phyloP scores from a whole-genome alignment of 1,140 invertebrate genomes.

The Leptinotarsa undecemlineata region DNA sequence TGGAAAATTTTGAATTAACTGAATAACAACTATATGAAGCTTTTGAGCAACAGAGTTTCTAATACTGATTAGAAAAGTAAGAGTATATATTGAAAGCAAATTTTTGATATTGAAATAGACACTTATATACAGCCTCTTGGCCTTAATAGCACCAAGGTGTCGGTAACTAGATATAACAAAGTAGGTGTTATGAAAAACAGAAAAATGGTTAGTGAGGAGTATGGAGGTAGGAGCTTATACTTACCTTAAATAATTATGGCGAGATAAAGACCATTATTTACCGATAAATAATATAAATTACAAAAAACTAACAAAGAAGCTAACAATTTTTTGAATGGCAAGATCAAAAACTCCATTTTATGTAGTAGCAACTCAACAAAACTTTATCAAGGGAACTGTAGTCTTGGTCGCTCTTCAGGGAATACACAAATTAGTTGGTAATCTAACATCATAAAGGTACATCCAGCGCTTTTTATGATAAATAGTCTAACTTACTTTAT shows the following conservation, averaged over 20 bases:
- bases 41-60: background rate
- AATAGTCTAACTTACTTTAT: background rate
- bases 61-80: background rate
- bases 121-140: background rate
- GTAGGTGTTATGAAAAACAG: slow-evolving; percentile 7
- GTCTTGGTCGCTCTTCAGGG: slow-evolving; percentile 6
- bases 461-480: background rate
- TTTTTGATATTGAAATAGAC: background rate
- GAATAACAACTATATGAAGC: background rate
- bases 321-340: slow-evolving; percentile 41
- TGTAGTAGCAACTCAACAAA: slow-evolving; percentile 5
- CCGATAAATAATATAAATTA: slow-evolving; percentile 44
- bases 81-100: background rate
- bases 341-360: slow-evolving; percentile 38
- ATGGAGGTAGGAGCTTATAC: slow-evolving; percentile 31
- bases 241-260: slow-evolving; percentile 45
- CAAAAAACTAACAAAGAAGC: slow-evolving; percentile 26
- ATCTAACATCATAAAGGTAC: background rate
- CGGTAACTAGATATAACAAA: slow-evolving; percentile 12
- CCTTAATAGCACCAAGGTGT: slow-evolving; percentile 15
- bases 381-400: slow-evolving; percentile 40
- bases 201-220: slow-evolving; percentile 12
- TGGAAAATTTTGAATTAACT: too few relatives aligned
- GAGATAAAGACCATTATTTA: slow-evolving; percentile 35
- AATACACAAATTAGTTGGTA: slow-evolving; percentile 3